Conservation (phyloP, 2,797 vertebrate species). For the Anas acuta region DNA sequence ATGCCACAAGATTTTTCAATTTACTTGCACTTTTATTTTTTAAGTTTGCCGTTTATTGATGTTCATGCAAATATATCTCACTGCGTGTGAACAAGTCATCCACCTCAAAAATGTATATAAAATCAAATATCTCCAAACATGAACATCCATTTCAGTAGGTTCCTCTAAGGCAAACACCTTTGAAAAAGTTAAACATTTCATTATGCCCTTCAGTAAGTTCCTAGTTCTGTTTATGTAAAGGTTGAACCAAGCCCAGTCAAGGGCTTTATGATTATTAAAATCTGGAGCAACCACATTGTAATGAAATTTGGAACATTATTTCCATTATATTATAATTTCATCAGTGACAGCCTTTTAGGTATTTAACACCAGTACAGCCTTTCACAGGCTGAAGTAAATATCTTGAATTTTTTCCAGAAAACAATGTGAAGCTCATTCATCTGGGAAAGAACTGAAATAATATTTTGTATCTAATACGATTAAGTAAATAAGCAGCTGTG, state of each 20-base stretch:
- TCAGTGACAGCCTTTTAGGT: background rate
- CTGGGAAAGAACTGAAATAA: conserved; percentile 2
- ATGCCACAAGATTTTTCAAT: background rate
- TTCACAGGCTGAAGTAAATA: background rate
- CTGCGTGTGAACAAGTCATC: background rate
- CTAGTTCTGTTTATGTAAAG: background rate
- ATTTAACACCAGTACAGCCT: background rate
- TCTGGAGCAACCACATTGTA: background rate
- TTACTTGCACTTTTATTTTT: background rate
- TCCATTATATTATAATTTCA: conserved; percentile 24
- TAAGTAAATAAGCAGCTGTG: conserved; percentile 32
- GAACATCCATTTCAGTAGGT: background rate
- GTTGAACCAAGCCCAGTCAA: background rate
- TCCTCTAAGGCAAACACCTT: background rate
- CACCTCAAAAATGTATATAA: background rate
- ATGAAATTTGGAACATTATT: conserved; percentile 10
- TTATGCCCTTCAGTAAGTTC: background rate
- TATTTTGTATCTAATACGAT: conserved; percentile 35
- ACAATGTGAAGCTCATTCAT: background rate
- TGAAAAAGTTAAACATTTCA: background rate
- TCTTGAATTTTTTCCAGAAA: conserved; percentile 37
- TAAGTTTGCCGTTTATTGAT: background rate
- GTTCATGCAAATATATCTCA: background rate
- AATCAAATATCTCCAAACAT: background rate
- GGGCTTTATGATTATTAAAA: background rate